Evolutionary conservation across 2,888 invertebrate species (phyloP), one percentile per base, ranked within the genome.

Genomic region (Synergus umbraculus): DNA sequence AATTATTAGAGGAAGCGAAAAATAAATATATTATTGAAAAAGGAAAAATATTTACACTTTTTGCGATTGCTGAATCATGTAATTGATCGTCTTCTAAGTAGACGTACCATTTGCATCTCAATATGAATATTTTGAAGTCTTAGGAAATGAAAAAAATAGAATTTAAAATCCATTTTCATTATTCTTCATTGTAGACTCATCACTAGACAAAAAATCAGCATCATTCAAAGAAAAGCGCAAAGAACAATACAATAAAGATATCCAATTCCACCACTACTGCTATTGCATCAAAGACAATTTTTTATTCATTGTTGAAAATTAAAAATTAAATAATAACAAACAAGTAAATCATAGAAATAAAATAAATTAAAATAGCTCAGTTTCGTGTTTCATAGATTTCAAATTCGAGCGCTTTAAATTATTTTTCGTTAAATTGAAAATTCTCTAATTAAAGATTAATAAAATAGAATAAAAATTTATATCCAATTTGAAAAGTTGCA

Each of bases 101-200:
- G 49, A 73, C 73, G 73, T 73, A 73, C 73, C 54, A 54, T 49
- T 73, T 54, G 22, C 4, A 46, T 29, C 44, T n/a, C n/a, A 43
- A 67, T 54, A 12, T 4, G 22, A 3, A 44, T 54, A 37, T 7
- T 37, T 8, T 15, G 22, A 49, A 49, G 15, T 29, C 9, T 49
- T 43, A n/a, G 13, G 22, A 67, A 29, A 2, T 7, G 3, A 66
- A 44, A 44, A 43, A 66, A 18, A 66, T 60, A 8, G 63, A 22
- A 29, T 29, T 22, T 22, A 12, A 29, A 37, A 29, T 13, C 5
- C 4, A 15, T 5, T 49, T 49, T 49, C 49, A 49, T 49, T 15
- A 13, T 49, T 49, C 15, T 49, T 15, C 15, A 49, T 5, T 49
- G 49, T 5, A 49, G 5, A 49, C 5, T 5, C 37, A 5, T 10